Evolutionary conservation across 2,113 vertebrate genomes (phyloP).

Genomic region (Bothrops jararaca): DNA sequence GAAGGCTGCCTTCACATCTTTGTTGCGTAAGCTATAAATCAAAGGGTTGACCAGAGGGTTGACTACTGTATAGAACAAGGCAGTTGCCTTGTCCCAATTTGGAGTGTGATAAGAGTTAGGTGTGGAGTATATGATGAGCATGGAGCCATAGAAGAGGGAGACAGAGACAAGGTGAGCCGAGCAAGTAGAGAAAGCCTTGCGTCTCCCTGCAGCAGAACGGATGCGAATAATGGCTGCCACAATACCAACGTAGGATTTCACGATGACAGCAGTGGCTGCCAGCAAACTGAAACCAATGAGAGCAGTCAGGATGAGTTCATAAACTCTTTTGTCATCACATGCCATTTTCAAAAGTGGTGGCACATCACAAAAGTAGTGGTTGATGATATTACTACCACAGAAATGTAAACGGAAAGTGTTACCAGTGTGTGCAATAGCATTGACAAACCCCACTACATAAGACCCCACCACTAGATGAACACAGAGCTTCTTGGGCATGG

Average conservation of each 20-base stretch:
- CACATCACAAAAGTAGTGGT: constrained; percentile 60
- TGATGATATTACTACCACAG: constrained; percentile 48
- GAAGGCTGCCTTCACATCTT: constrained; percentile 46
- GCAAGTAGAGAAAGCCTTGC: constrained; percentile 58
- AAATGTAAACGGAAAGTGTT: constrained; percentile 56
- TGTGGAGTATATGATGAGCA: constrained; percentile 46
- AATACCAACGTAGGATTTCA: constrained; percentile 55
- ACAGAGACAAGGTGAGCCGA: constrained; percentile 37
- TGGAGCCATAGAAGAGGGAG: constrained; percentile 45
- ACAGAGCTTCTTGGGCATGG: constrained; percentile 42
- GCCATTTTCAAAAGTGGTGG: constrained; percentile 54
- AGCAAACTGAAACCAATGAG: constrained; percentile 43
- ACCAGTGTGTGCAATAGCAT: constrained; percentile 46
- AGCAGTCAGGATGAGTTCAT: constrained; percentile 48
- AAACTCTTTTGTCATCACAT: constrained; percentile 44
- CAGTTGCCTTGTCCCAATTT: constrained; percentile 51
- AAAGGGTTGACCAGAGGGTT: constrained; percentile 47
- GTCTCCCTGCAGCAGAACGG: not conserved
- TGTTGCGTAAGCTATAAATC: constrained; percentile 50
- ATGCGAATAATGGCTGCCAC: constrained; percentile 41
- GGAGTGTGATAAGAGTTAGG: constrained; percentile 47
- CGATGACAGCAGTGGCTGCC: constrained; percentile 17
- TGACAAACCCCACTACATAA: constrained; percentile 46
- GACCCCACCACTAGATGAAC: constrained; percentile 31
- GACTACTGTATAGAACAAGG: constrained; percentile 55